phyloP scores from a whole-genome alignment of 2,113 vertebrate genomes.

The Eonycteris spelaea region DNA sequence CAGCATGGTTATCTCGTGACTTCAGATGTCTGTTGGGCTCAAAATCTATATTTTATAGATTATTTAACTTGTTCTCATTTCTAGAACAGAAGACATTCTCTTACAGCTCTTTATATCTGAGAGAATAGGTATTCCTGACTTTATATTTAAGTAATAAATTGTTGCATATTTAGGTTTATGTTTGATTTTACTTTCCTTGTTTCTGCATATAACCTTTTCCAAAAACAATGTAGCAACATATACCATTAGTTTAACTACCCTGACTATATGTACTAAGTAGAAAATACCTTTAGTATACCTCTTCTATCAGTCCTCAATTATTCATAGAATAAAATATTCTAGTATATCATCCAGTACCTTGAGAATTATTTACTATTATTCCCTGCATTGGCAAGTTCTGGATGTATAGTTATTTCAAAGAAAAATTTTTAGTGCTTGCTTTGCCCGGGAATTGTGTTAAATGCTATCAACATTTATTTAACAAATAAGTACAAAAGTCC shows the following conservation, averaged over 20 bases:
- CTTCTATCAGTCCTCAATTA: neutral
- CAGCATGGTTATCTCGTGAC: neutral
- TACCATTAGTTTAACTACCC: neutral
- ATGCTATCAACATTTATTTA: neutral
- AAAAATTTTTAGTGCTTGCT: neutral
- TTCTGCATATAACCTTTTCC: neutral
- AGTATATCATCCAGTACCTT: neutral
- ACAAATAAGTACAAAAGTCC: neutral
- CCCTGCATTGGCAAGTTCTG: accelerated
- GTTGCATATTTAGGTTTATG: neutral
- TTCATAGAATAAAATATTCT: neutral
- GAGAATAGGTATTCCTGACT: neutral
- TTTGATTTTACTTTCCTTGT: neutral
- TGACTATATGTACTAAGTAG: neutral
- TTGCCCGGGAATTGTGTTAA: neutral
- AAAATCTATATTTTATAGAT: neutral
- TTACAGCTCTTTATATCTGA: neutral
- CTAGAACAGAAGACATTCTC: neutral
- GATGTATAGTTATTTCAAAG: neutral
- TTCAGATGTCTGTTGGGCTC: neutral
- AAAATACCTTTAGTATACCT: neutral
- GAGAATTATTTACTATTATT: neutral
- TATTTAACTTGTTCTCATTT: neutral
- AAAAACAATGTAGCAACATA: neutral
- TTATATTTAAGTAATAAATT: neutral